Evolutionary conservation across 2,113 vertebrate species (phyloP).

Genomic region (Arvicanthis niloticus): DNA sequence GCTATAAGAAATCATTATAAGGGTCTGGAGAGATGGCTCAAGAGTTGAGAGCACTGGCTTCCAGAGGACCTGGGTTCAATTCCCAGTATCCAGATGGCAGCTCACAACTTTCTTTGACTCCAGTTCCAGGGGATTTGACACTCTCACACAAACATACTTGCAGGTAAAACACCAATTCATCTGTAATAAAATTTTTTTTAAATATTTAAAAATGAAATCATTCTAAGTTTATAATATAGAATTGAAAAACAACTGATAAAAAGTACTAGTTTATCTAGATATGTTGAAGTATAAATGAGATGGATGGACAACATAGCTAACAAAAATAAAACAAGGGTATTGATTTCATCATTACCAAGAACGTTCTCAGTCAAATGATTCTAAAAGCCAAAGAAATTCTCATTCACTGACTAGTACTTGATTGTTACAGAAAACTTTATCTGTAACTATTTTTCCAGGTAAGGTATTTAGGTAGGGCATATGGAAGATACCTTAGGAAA

Average conservation of each 20-base stretch:
- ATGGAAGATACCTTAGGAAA: constrained; percentile 48
- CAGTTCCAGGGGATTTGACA: too few species aligned
- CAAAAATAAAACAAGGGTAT: constrained; percentile 41
- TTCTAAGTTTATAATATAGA: constrained; percentile 52
- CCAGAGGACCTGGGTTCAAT: too few species aligned
- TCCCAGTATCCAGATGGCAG: too few species aligned
- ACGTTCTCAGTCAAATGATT: constrained; percentile 34
- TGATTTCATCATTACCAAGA: constrained; percentile 41
- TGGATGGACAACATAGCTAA: not conserved
- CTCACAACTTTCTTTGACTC: too few species aligned
- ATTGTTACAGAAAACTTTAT: constrained; percentile 39
- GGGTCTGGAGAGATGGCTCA: not conserved
- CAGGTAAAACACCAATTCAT: too few species aligned
- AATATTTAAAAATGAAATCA: too few species aligned
- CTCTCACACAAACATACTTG: too few species aligned
- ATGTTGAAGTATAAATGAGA: not conserved
- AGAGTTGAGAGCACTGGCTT: too few species aligned
- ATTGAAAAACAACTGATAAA: not conserved
- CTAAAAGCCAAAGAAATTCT: constrained; percentile 43
- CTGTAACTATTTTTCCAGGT: not conserved
- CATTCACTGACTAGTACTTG: constrained; percentile 35
- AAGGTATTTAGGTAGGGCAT: not conserved
- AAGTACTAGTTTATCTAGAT: constrained; percentile 56
- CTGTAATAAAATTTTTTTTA: too few species aligned
- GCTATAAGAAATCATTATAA: constrained; percentile 41